phyloP scores from a whole-genome alignment of 2,888 invertebrate genomes.

The Noctua janthina region DNA sequence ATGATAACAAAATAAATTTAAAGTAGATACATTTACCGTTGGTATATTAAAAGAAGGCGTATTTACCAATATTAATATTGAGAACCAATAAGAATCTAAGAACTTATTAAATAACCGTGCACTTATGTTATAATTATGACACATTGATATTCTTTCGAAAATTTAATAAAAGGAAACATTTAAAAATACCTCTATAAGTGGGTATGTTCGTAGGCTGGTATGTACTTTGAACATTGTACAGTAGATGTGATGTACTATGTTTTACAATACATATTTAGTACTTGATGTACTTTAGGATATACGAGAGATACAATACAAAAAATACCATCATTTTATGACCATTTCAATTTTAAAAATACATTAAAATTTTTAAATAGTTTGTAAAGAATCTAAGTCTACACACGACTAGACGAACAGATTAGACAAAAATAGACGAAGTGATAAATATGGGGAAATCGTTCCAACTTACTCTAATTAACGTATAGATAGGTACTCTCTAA shows the following conservation, averaged over 20 bases:
- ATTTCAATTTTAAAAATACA: conserved; percentile 53
- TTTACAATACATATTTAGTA: conserved; percentile 37
- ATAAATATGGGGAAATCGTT: conserved; percentile 49
- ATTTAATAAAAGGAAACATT: conserved; percentile 21
- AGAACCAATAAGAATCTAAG: conserved; percentile 58
- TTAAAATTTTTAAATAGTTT: conserved; percentile 33
- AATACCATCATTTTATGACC: conserved; percentile 54
- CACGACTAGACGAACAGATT: conserved; percentile 67
- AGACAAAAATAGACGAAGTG: conserved; percentile 58
- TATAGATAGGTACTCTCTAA: conserved; percentile 56
- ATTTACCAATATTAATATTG: conserved; percentile 51
- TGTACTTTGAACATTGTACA: conserved; percentile 38
- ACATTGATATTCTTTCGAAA: conserved; percentile 54
- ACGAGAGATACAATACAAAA: conserved; percentile 44
- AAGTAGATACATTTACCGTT: conserved; percentile 57
- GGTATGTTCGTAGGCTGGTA: conserved; percentile 15
- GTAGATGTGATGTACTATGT: conserved; percentile 49
- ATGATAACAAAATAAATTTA: conserved; percentile 69
- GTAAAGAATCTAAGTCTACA: conserved; percentile 65
- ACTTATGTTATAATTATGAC: conserved; percentile 63
- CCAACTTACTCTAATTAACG: conserved; percentile 54
- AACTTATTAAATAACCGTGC: conserved; percentile 59
- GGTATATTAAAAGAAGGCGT: conserved; percentile 45
- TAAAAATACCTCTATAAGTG: conserved; percentile 13
- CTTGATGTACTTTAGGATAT: conserved; percentile 21